Conservation (phyloP, 2,888 invertebrate species). For the Dynastes tityus region DNA sequence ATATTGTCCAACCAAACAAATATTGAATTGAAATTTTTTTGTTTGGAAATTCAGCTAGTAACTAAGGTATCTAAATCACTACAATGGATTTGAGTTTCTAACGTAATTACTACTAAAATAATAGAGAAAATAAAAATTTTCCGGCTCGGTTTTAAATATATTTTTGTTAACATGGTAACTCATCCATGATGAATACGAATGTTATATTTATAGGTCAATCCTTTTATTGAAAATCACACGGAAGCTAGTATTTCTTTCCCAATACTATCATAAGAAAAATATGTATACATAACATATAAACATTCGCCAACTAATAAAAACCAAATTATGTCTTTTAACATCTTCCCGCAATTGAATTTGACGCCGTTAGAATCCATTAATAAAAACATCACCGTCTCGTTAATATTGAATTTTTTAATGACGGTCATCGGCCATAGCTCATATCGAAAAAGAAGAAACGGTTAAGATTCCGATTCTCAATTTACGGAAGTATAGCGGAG, state of each 20-base stretch:
- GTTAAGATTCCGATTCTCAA: not conserved
- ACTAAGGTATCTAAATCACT: too few relatives aligned
- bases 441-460: not conserved
- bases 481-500: not conserved
- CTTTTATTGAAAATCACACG: not conserved
- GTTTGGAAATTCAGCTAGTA: too few relatives aligned
- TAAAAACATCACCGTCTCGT: not conserved
- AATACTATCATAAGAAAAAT: not conserved
- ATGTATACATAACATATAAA: not conserved
- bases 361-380: not conserved
- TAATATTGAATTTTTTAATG: constrained; percentile 13
- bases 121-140: too few relatives aligned
- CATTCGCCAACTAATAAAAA: not conserved
- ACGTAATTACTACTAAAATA: too few relatives aligned
- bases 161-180: too few relatives aligned
- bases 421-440: not conserved
- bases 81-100: too few relatives aligned
- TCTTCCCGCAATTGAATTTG: constrained; percentile 11
- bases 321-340: constrained; percentile 6
- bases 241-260: not conserved
- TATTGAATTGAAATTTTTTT: too few relatives aligned
- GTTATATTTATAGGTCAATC: constrained; percentile 1
- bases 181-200: too few relatives aligned
- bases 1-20: too few relatives aligned
- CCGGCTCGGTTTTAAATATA: too few relatives aligned